A percentile compares a stretch with the other conserved stretches of the same genome.
Conservation (phyloP, 2,888 invertebrate species). For the Melitaea athalia region DNA sequence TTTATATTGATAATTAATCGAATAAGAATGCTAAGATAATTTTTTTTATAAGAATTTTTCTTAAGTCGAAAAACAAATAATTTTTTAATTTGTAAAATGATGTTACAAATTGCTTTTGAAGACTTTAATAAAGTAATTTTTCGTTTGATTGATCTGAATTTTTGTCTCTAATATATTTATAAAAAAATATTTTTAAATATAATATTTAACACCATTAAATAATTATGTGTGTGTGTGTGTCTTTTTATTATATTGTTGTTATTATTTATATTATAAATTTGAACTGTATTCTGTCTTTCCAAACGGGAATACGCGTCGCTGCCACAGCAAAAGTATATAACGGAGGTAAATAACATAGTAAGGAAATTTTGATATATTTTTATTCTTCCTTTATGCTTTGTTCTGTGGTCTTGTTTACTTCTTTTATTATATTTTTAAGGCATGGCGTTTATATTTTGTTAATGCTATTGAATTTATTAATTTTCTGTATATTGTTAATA, state of each 20-base stretch:
- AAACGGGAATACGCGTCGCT: constrained; percentile 54
- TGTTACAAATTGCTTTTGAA: too few species aligned
- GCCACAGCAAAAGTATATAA: constrained; percentile 90
- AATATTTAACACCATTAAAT: not conserved
- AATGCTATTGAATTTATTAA: not conserved
- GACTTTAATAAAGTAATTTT: too few species aligned
- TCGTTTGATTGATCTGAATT: too few species aligned
- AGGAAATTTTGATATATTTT: constrained; percentile 6
- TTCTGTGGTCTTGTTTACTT: constrained; percentile 3
- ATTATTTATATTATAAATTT: not conserved
- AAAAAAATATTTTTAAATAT: too few species aligned
- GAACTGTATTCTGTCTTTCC: constrained; percentile 51
- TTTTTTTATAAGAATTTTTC: too few species aligned
- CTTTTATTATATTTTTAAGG: not conserved
- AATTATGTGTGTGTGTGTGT: not conserved
- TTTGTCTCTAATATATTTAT: too few species aligned
- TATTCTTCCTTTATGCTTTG: constrained; percentile 18
- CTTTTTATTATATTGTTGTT: not conserved
- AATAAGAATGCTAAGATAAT: not conserved
- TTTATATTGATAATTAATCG: not conserved
- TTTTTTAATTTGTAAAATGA: too few species aligned
- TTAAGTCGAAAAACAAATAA: not conserved
- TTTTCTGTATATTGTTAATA: too few species aligned
- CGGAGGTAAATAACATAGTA: constrained; percentile 86
- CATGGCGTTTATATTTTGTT: not conserved